Evolutionary conservation across 2,797 vertebrate genomes (phyloP).

Genomic region (Pterois miles): DNA sequence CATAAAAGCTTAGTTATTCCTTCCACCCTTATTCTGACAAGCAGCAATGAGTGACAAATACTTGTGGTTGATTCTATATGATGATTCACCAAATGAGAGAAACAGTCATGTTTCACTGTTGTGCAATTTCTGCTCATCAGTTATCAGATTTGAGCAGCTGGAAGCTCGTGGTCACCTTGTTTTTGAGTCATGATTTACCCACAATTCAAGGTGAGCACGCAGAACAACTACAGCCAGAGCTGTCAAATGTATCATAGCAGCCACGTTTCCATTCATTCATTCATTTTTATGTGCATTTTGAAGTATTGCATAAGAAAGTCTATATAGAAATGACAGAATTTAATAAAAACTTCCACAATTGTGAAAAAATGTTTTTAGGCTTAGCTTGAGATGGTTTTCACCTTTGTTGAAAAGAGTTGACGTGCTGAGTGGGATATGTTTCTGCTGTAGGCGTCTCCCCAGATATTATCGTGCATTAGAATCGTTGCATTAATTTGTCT

Average conservation of each 20-base stretch:
- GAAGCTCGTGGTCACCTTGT: neutral
- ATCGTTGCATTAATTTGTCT: neutral
- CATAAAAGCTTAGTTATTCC: neutral
- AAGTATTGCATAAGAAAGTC: no score
- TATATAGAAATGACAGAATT: no score
- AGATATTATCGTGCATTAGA: neutral
- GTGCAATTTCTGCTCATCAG: neutral
- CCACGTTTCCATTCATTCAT: no score
- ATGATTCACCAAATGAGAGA: neutral
- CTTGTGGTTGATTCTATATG: neutral
- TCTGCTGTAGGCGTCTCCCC: neutral
- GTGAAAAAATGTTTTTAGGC: neutral
- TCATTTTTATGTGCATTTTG: no score
- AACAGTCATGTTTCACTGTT: neutral
- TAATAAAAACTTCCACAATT: no score
- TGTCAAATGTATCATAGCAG: neutral
- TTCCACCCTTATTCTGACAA: neutral
- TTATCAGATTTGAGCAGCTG: neutral
- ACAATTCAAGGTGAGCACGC: neutral
- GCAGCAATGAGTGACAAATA: neutral
- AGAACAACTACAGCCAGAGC: neutral
- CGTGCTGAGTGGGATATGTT: no score
- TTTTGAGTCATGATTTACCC: neutral
- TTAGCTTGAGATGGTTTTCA: neutral
- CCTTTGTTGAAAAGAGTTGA: neutral